Evolutionary conservation across 2,113 vertebrate genomes (phyloP).

Genomic region (Nematolebias whitei): DNA sequence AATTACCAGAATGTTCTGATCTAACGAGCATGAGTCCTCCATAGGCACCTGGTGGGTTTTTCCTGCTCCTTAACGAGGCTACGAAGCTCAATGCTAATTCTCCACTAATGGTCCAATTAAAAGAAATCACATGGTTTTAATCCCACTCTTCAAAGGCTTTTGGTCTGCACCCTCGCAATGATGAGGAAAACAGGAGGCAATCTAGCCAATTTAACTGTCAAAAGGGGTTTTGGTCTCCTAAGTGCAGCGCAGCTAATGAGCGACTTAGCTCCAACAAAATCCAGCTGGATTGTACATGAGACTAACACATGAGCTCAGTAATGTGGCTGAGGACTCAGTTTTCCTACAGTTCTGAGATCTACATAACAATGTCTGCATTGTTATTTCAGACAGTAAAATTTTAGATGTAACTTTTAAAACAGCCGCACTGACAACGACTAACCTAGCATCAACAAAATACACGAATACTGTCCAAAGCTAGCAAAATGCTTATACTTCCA

Average conservation of each 20-base stretch:
- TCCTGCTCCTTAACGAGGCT: slow-evolving; percentile 75
- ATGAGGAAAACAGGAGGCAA: slow-evolving; percentile 78
- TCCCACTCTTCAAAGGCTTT: slow-evolving; percentile 81
- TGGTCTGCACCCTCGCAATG: slow-evolving; percentile 69
- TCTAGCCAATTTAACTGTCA: slow-evolving; percentile 78
- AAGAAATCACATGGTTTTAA: slow-evolving; percentile 84
- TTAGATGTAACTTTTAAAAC: slow-evolving; percentile 9
- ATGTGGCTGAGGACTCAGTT: slow-evolving; percentile 71
- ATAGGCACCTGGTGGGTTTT: slow-evolving; percentile 69
- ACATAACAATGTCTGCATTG: slow-evolving; percentile 21
- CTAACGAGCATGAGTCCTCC: slow-evolving; percentile 66
- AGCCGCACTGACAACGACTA: background rate
- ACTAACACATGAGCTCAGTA: slow-evolving; percentile 75
- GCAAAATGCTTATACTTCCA: no score
- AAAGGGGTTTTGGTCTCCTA: slow-evolving; percentile 74
- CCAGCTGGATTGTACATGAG: slow-evolving; percentile 78
- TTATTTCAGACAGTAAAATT: slow-evolving; percentile 41
- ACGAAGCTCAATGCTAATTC: slow-evolving; percentile 81
- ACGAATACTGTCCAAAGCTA: no score
- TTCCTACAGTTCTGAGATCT: slow-evolving; percentile 61
- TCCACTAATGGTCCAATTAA: slow-evolving; percentile 84
- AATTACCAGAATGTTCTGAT: slow-evolving; percentile 68
- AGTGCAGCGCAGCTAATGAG: slow-evolving; percentile 79
- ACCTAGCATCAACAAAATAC: no score
- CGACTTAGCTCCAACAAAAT: slow-evolving; percentile 78